Conservation (phyloP, 2,113 vertebrate species). For the Siphamia tubifer region DNA sequence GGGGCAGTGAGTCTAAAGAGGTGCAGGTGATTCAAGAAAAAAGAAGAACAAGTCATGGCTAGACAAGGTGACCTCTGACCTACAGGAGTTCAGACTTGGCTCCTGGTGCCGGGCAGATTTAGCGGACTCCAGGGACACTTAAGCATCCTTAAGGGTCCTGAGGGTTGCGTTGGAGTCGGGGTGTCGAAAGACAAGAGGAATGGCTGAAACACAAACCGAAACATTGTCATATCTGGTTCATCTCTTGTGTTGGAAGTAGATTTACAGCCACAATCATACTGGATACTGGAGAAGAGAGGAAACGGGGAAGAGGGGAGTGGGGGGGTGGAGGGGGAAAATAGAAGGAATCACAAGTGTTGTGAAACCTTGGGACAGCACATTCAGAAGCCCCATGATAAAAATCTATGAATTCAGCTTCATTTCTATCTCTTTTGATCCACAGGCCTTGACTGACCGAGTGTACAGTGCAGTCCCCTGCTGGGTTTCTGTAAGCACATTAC, state of each 20-base stretch:
- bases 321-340: background rate
- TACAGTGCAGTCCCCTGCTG: slow-evolving; percentile 13
- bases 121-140: slow-evolving; percentile 3
- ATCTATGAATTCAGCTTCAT: background rate
- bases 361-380: background rate
- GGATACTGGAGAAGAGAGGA: too few relatives aligned
- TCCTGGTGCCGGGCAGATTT: slow-evolving; percentile 40
- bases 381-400: background rate
- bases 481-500: slow-evolving; percentile 56
- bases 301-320: too few relatives aligned
- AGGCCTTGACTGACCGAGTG: slow-evolving; percentile 24
- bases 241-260: slow-evolving; percentile 21
- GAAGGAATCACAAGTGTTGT: background rate
- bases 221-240: slow-evolving; percentile 25
- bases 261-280: slow-evolving; percentile 3
- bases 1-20: background rate
- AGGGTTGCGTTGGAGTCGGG: background rate
- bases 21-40: slow-evolving; percentile 34
- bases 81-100: slow-evolving; percentile 22
- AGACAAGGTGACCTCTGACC: slow-evolving; percentile 44
- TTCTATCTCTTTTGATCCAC: slow-evolving; percentile 25
- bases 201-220: slow-evolving; percentile 4
- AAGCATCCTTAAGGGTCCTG: slow-evolving; percentile 12
- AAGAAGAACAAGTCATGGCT: slow-evolving; percentile 29
- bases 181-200: background rate